These are phyloP conservation scores for Cichlasoma orientale DNA, from an alignment of 2,797 vertebrate species.

Conservation along the genomic window DNA sequence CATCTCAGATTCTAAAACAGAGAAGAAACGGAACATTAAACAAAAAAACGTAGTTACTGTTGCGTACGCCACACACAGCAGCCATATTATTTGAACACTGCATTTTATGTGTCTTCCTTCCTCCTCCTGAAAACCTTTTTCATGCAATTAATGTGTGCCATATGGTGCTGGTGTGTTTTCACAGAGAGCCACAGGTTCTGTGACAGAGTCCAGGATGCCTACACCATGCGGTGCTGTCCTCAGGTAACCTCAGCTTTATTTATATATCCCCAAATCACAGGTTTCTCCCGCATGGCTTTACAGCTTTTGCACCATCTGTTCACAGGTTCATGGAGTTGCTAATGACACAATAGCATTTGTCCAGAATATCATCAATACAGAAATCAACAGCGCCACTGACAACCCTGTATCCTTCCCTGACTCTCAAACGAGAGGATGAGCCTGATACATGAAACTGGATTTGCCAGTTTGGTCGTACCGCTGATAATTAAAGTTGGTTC, in stretches of 20 bases:
- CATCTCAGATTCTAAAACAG: background rate
- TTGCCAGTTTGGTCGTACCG: background rate
- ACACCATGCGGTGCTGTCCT: slow-evolving; percentile 97
- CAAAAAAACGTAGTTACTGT: background rate
- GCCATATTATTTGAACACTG: background rate
- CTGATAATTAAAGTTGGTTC: background rate
- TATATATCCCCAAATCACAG: background rate
- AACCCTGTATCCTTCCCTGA: slow-evolving; percentile 93
- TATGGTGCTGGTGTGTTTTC: slow-evolving; percentile 52
- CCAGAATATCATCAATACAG: slow-evolving; percentile 92
- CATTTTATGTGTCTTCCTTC: background rate
- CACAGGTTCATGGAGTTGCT: slow-evolving; percentile 91
- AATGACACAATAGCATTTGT: slow-evolving; percentile 97
- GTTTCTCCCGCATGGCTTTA: background rate
- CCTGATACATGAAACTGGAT: background rate
- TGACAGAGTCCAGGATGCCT: slow-evolving; percentile 95
- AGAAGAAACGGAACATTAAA: background rate
- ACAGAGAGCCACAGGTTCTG: slow-evolving; percentile 97
- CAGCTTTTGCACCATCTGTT: background rate
- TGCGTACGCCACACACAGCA: background rate
- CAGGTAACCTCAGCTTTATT: slow-evolving; percentile 84
- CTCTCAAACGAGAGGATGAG: background rate
- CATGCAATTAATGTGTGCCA: slow-evolving; percentile 14
- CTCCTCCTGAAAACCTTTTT: background rate
- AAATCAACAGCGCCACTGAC: slow-evolving; percentile 98